Evolutionary conservation across 2,113 vertebrate genomes (phyloP), one percentile per base, ranked within the genome.

Genomic region (Oreamnos americanus): DNA sequence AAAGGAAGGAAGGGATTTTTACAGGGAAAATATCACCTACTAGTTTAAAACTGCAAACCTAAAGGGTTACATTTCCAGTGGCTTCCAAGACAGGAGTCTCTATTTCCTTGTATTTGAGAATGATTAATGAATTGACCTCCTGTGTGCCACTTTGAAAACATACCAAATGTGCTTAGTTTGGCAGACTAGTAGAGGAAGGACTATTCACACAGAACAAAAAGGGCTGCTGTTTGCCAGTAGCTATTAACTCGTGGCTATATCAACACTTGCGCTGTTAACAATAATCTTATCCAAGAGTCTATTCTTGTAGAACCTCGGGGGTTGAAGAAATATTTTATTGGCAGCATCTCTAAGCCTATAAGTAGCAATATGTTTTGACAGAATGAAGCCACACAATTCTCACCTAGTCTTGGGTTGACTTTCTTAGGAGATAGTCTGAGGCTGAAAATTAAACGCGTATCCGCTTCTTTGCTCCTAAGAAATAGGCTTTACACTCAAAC

Each of bases 241-340:
- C 97, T 98, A 98, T 98, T 98, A 98, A 98, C 97, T 97, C 0
- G 21, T 92, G 95, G 93, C 95, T 98, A 11, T 93, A 96, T 97
- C 97, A 97, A 98, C 97, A 98, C 94, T 92, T 96, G 45, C 17
- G 16, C 96, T 94, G 96, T 98, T 96, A 98, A 98, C 97, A 98
- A 98, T 98, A 96, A 98, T 98, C 93, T 96, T 91, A 96, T 98
- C 98, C 97, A 98, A 98, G 96, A 98, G 89, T 97, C 96, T 97
- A 98, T 98, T 97, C 96, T 98, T 74, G 58, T 88, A 96, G 94
- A 98, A 97, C 96, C 92, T 97, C 23, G 3, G 82, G 96, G 94
- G 93, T 67, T 97, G 96, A 96, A 94, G 97, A 97, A 98, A 96
- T 97, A 92, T 89, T 96, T 98, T 96, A 96, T 96, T 98, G 98